Conservation (phyloP, 2,888 invertebrate genomes). For the Lithosia quadra region DNA sequence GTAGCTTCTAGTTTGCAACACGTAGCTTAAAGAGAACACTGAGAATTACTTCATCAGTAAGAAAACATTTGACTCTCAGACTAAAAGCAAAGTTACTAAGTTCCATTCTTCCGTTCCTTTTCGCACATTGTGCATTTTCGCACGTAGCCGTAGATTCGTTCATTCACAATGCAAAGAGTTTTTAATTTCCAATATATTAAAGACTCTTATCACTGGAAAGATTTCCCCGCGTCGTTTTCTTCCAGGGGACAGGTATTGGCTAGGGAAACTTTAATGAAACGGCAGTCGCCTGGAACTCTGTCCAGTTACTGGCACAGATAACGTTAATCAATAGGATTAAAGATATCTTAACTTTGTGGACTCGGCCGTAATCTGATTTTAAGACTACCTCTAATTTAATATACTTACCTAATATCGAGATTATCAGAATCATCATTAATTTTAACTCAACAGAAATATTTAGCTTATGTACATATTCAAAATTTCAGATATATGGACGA, state of each 20-base stretch:
- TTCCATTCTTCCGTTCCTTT: background rate
- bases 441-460: background rate
- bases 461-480: too few species aligned
- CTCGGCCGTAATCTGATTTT: background rate
- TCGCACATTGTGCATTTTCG: background rate
- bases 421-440: background rate
- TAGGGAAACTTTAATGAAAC: background rate
- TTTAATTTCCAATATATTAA: background rate
- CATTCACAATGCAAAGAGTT: background rate
- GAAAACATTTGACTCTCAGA: background rate
- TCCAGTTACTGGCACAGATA: background rate
- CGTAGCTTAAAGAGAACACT: background rate
- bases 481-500: background rate
- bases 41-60: background rate
- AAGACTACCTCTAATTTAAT: background rate
- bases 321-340: constrained; percentile 1
- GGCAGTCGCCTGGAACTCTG: background rate
- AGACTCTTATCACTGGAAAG: background rate
- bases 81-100: background rate
- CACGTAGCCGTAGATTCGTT: background rate
- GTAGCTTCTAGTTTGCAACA: background rate
- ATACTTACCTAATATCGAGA: too few species aligned
- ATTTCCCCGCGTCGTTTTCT: background rate
- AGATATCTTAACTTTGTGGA: constrained; percentile 1
- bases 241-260: constrained; percentile 1